A percentile compares a stretch with the other conserved stretches of the same genome.
phyloP scores from a whole-genome alignment of 2,113 vertebrate species.

The Miniopterus natalensis region DNA sequence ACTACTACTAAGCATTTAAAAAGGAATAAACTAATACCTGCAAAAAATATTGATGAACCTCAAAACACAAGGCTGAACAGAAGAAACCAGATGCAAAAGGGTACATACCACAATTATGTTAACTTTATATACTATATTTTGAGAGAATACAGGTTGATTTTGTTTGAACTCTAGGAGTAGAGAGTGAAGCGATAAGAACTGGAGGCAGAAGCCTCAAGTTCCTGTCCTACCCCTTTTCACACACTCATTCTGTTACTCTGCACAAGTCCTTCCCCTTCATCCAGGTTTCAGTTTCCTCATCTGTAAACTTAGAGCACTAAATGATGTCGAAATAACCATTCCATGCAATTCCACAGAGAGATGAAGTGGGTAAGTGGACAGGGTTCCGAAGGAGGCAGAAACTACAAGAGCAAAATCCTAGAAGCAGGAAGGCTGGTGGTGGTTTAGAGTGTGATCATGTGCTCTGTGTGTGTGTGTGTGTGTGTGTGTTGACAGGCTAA shows the following conservation, averaged over 20 bases:
- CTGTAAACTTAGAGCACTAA: neutral
- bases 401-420: neutral
- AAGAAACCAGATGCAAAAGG: constrained; percentile 38
- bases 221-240: neutral
- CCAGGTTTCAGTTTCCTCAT: neutral
- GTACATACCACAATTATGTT: neutral
- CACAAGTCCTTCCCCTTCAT: neutral
- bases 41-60: neutral
- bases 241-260: neutral
- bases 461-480: neutral
- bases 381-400: neutral
- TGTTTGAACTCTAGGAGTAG: constrained; percentile 14
- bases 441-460: neutral
- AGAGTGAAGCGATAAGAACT: neutral
- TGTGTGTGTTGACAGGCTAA: neutral
- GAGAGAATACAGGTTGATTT: neutral
- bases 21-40: neutral
- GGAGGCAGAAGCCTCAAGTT: neutral
- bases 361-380: neutral
- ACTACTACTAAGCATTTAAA: neutral
- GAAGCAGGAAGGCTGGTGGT: constrained; percentile 1
- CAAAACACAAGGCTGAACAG: neutral
- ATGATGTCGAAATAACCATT: constrained; percentile 16
- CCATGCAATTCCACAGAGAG: neutral
- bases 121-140: constrained; percentile 29